These are phyloP conservation scores for Sigmodon hispidus DNA, from an alignment of 2,113 vertebrate species.

Conservation along the genomic window DNA sequence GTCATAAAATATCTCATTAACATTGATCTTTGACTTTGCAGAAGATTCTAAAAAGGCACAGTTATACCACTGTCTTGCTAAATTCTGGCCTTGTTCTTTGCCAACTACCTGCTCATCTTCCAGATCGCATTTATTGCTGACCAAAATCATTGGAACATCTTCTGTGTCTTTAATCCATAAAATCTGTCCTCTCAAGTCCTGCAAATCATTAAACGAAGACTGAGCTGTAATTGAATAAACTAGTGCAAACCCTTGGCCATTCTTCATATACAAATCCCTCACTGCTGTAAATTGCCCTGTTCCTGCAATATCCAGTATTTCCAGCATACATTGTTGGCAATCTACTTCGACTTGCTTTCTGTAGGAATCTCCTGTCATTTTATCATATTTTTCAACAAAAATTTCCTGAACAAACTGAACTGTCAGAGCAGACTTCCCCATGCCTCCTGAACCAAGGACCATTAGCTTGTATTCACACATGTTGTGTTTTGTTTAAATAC, in stretches of 20 bases:
- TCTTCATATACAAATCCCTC: conserved; percentile 99
- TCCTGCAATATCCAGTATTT: conserved; percentile 99
- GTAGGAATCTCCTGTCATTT: conserved; percentile 99
- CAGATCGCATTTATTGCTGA: conserved; percentile 99
- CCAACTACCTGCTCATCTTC: conserved; percentile 99
- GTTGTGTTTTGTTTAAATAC: conserved; percentile 92
- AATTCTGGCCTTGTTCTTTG: conserved; percentile 99
- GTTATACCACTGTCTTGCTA: conserved; percentile 99
- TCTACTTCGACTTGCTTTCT: conserved; percentile 99
- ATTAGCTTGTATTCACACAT: conserved; percentile 99
- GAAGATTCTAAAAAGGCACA: conserved; percentile 99
- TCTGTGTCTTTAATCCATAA: conserved; percentile 99
- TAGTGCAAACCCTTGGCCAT: conserved; percentile 98
- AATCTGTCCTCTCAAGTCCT: conserved; percentile 99
- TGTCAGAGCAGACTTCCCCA: conserved; percentile 99
- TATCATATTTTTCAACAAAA: conserved; percentile 99
- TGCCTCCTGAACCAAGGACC: conserved; percentile 99
- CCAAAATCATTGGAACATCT: conserved; percentile 99
- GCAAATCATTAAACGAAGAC: conserved; percentile 99
- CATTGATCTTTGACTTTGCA: conserved; percentile 99
- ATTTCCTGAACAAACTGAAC: conserved; percentile 99
- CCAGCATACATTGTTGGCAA: conserved; percentile 99
- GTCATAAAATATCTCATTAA: conserved; percentile 99
- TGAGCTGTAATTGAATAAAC: conserved; percentile 99
- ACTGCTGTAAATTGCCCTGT: conserved; percentile 99